phyloP scores from a whole-genome alignment of 2,797 vertebrate genomes.

The Furcifer pardalis region DNA sequence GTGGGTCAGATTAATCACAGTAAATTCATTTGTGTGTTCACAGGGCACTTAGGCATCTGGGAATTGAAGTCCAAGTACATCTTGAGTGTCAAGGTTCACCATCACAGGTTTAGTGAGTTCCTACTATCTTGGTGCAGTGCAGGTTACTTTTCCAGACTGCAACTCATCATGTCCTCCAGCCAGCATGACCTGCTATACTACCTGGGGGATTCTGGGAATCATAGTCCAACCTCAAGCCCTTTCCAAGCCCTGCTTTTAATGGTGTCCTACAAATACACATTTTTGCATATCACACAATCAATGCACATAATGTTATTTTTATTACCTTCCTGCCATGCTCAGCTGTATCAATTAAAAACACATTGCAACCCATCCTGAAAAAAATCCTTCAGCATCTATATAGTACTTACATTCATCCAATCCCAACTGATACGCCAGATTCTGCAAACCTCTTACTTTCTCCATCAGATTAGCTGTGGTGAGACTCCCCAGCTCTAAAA shows the following conservation, averaged over 20 bases:
- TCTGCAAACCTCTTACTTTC: slow-evolving; percentile 97
- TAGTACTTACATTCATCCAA: slow-evolving; percentile 96
- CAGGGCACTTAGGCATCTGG: no score
- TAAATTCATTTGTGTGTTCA: no score
- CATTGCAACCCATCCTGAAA: background rate
- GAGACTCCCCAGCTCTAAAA: slow-evolving; percentile 92
- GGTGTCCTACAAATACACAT: background rate
- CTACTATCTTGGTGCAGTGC: background rate
- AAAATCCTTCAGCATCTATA: background rate
- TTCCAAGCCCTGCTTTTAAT: no score
- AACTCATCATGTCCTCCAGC: background rate
- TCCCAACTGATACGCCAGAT: slow-evolving; percentile 96
- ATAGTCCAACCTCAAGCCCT: no score
- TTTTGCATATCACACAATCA: background rate
- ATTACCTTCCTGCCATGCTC: background rate
- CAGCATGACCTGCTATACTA: background rate
- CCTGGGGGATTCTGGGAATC: no score
- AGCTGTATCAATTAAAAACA: background rate
- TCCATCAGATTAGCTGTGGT: slow-evolving; percentile 99
- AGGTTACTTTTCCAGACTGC: background rate
- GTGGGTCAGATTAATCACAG: no score
- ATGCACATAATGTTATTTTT: background rate
- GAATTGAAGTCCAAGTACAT: no score
- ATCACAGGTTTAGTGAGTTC: no score
- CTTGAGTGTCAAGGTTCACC: no score